Evolutionary conservation across 2,888 invertebrate genomes (phyloP), one percentile per base, ranked within the genome.

Genomic region (Carabus problematicus): DNA sequence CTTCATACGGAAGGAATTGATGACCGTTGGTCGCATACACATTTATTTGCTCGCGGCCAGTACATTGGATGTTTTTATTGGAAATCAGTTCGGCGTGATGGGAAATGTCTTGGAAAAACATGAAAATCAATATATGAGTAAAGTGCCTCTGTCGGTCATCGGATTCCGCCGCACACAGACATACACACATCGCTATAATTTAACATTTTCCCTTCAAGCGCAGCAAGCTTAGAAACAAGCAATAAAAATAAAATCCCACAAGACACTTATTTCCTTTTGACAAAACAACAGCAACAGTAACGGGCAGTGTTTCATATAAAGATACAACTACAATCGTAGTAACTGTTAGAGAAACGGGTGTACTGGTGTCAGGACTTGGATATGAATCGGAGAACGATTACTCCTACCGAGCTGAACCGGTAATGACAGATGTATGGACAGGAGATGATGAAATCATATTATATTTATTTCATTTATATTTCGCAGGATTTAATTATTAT

Each of bases 31-130:
- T 29, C 64, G 45, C 56, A 56, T 56, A 56, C 45, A 64, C 55
- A 43, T 56, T 39, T 64, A 55, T 64, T 39, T 64, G 56, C 56
- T 43, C 16, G 56, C 12, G 40, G 56, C 19, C 40, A 47, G 47
- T 66, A 59, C 59, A 67, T 67, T 67, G 67, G 67, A 67, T 67
- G 60, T 67, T 67, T 67, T 67, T 67, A 67, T 67, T 67, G 67
- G 60, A 60, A 67, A 67, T 67, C 67, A 67, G 67, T 67, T 60
- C 67, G 42, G 67, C 60, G 67, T 67, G 67, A 52, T 52, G 52
- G 67, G 52, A 67, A 67, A 67, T 67, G 60, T 67, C 60, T 52
- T 52, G 67, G 67, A 67, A 67, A 67, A 67, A 58, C 60, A 67
- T 67, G 67, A 67, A 67, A 67, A 67, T 67, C 67, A 60, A 67